These are phyloP conservation scores for Dromius quadrimaculatus DNA, from an alignment of 2,888 invertebrate species.

Conservation along the genomic window DNA sequence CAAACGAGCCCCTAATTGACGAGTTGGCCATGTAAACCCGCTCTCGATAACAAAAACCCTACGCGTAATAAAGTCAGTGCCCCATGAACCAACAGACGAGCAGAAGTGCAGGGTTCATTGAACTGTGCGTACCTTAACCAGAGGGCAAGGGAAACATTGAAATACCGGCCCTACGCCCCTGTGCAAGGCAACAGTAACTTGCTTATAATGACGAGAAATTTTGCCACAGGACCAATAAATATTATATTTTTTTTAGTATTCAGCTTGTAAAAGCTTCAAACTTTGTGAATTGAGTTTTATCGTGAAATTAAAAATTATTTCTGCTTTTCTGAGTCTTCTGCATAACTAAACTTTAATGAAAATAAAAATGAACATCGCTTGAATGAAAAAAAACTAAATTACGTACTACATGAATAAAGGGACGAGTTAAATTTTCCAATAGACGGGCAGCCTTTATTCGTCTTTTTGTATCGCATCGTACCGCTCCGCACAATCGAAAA, in stretches of 20 bases:
- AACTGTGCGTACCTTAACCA: not conserved
- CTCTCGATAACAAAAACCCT: constrained; percentile 15
- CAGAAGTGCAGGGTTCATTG: constrained; percentile 3
- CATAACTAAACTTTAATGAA: too few relatives aligned
- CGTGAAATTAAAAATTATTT: too few relatives aligned
- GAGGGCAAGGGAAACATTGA: constrained; percentile 1
- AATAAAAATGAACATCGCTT: too few relatives aligned
- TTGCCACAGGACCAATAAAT: not conserved
- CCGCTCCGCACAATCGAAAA: too few relatives aligned
- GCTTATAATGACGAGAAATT: not conserved
- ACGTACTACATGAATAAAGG: too few relatives aligned
- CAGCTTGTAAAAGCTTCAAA: too few relatives aligned
- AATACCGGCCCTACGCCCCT: constrained; percentile 6
- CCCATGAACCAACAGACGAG: constrained; percentile 8
- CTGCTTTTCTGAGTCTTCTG: too few relatives aligned
- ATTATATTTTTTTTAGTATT: not conserved
- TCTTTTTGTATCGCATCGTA: too few relatives aligned
- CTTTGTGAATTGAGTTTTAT: too few relatives aligned
- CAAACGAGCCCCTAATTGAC: not conserved
- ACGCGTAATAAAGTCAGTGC: constrained; percentile 26
- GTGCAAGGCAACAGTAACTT: not conserved
- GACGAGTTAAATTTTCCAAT: too few relatives aligned
- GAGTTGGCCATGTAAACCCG: constrained; percentile 11
- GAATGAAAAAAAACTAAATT: too few relatives aligned
- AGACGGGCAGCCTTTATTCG: too few relatives aligned